Evolutionary conservation across 1,140 invertebrate species (phyloP), one percentile per base, ranked within the genome.

Genomic region (Aphelenchoides avenae): DNA sequence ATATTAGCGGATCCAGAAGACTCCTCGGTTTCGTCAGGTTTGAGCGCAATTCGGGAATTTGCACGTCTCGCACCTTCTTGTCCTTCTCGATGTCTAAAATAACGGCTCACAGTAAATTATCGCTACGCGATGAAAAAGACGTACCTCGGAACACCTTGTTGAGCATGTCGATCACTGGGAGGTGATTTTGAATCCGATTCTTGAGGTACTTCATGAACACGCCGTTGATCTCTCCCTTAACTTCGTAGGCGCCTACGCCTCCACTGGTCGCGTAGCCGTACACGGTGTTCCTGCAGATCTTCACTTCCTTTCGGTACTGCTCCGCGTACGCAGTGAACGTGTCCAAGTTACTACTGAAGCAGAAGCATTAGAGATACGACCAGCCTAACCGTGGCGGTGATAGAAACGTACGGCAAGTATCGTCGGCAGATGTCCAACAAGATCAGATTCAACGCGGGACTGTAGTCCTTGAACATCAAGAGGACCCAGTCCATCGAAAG

Each of bases 391-490:
- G 18, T 46, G 1, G 5, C 9, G 3, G 51, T 36, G 30, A 4
- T 22, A 6, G 24, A 9, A 37, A 37, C 49, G 54, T 57, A 75
- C 68, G 74, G 74, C 26, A 77, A 46, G 42, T 64, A 75, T 61
- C 66, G 75, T 31, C 80, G 66, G 60, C 80, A 81, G 26, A 80
- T 78, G 57, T 81, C 80, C 9, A 81, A 58, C n/a, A 81, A 72
- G 60, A 81, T 76, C n/a, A 78, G 65, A 56, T 78, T 78, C 7
- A 81, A 60, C 37, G 75, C 66, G 15, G 80, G 78, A 7, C 73
- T 53, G 36, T 70, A 64, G 20, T 71, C 68, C 36, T 72, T 64
- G 47, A 80, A 76, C 11, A 70, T 60, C 2, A 52, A 52, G 26
- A 79, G 50, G 4, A 80, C 73, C 72, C 80, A 81, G 50, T 79